A percentile compares a stretch with the other conserved stretches of the same genome.
Evolutionary conservation across 2,888 invertebrate species (phyloP).

Genomic region (Tetanocera ferruginea): DNA sequence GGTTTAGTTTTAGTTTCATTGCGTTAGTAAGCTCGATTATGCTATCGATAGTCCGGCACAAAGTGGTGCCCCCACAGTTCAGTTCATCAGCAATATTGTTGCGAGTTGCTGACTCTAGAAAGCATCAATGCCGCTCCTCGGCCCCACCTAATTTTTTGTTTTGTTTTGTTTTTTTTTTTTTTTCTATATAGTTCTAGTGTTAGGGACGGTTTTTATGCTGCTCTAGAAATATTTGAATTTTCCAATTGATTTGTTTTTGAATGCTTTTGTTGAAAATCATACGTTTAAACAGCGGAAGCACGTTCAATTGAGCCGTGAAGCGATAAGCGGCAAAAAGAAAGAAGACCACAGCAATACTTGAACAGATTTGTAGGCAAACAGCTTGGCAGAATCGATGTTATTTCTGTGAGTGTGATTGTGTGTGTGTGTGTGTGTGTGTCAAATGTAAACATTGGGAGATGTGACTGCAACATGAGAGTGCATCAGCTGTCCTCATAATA

Average conservation of each 20-base stretch:
- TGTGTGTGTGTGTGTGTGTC: background rate
- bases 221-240: slow-evolving; percentile 43
- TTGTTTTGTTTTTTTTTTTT: background rate
- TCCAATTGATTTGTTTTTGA: slow-evolving; percentile 63
- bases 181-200: background rate
- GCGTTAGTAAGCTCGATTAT: background rate
- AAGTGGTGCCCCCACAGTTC: background rate
- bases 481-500: background rate
- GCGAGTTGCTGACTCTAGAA: background rate
- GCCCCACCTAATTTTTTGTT: slow-evolving; percentile 45
- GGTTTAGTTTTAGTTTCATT: background rate
- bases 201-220: background rate
- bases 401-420: background rate
- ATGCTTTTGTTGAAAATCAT: slow-evolving; percentile 37
- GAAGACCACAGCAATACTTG: background rate
- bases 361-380: background rate
- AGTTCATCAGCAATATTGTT: background rate
- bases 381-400: background rate
- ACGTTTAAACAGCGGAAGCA: slow-evolving; percentile 56
- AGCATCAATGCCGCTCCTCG: slow-evolving; percentile 42
- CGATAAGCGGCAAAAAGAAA: background rate
- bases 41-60: background rate
- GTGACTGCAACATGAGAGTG: background rate
- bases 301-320: slow-evolving; percentile 44
- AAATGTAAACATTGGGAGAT: background rate